phyloP scores from a whole-genome alignment of 2,797 vertebrate species.

The Onychomys arenicola region DNA sequence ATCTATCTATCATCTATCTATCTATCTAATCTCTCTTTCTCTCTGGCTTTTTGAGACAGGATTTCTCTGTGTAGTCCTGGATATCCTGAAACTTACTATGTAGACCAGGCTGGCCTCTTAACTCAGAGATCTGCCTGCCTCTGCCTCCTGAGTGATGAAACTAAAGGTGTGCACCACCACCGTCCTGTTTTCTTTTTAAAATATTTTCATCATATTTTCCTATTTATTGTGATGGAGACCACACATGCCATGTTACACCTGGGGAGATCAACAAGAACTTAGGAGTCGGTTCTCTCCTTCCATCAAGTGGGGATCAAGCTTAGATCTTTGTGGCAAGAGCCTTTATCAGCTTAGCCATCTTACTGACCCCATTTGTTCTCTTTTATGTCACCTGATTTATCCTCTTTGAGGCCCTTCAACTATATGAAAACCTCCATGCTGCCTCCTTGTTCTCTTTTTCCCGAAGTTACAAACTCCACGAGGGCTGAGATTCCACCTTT shows the following conservation, averaged over 20 bases:
- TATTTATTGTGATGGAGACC: background rate
- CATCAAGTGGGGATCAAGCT: background rate
- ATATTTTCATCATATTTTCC: no score
- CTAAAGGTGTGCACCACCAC: no score
- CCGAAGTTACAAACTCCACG: background rate
- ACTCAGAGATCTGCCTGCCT: no score
- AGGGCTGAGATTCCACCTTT: background rate
- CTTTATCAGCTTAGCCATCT: background rate
- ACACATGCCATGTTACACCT: background rate
- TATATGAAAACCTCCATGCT: background rate
- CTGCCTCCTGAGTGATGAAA: no score
- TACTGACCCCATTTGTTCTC: background rate
- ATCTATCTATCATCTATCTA: no score
- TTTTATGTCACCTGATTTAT: accelerated
- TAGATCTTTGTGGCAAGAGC: background rate
- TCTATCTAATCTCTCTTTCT: no score
- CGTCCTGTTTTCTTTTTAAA: background rate
- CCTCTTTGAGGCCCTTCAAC: background rate
- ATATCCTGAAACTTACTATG: no score
- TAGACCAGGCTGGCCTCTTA: no score
- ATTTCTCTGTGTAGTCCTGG: no score
- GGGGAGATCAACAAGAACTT: background rate
- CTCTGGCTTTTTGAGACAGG: no score
- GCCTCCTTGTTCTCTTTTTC: background rate
- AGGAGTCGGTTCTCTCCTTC: background rate